These are phyloP conservation scores for Cheilosia vulpina DNA, from an alignment of 2,888 invertebrate species.

Conservation along the genomic window DNA sequence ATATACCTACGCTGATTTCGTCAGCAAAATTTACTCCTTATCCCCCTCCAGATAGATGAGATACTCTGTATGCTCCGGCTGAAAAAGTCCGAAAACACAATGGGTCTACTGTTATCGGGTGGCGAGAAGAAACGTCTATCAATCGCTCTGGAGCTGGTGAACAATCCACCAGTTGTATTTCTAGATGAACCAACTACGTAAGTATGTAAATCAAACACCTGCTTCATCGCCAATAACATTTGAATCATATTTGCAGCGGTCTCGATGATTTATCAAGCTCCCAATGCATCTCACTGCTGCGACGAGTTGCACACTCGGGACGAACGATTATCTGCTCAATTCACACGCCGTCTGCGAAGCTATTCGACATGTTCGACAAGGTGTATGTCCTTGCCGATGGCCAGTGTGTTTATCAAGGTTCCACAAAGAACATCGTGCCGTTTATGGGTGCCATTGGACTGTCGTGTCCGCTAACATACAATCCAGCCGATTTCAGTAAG, in stretches of 20 bases:
- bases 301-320: conserved; percentile 92
- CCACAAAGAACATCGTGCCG: conserved; percentile 90
- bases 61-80: conserved; percentile 93
- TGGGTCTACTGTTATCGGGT: conserved; percentile 91
- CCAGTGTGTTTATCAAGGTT: conserved; percentile 95
- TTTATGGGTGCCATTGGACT: conserved; percentile 91
- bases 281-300: conserved; percentile 94
- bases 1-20: not conserved
- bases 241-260: conserved; percentile 86
- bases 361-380: conserved; percentile 96
- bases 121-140: conserved; percentile 97
- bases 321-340: conserved; percentile 97
- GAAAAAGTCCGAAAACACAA: conserved; percentile 89
- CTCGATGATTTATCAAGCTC: conserved; percentile 95
- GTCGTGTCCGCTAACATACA: conserved; percentile 95
- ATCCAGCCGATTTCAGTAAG: conserved; percentile 98
- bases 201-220: conserved; percentile 77
- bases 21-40: not conserved
- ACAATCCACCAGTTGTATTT: conserved; percentile 97
- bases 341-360: conserved; percentile 97
- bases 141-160: conserved; percentile 94
- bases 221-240: conserved; percentile 1
- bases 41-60: conserved; percentile 90
- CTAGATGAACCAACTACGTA: conserved; percentile 98
- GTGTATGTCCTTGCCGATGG: conserved; percentile 95